These are phyloP conservation scores for Nerophis lumbriciformis DNA, from an alignment of 2,113 vertebrate species.

Conservation along the genomic window DNA sequence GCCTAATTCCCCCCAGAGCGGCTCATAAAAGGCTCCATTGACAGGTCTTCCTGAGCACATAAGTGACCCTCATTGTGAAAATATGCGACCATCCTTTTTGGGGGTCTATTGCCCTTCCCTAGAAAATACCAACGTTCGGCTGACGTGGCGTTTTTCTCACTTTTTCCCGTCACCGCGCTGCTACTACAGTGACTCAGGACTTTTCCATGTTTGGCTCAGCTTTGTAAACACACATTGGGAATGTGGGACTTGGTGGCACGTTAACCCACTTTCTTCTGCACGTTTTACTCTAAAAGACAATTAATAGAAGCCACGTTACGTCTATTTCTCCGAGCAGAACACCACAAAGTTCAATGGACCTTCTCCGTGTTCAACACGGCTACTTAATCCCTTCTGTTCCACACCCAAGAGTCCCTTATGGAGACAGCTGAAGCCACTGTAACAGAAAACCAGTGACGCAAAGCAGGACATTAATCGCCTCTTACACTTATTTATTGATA, in stretches of 20 bases:
- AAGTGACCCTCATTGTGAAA: conserved; percentile 65
- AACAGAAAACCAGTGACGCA: conserved; percentile 61
- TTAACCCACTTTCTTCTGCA: background rate
- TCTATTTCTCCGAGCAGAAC: background rate
- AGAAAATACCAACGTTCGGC: conserved; percentile 63
- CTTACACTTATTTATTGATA: conserved; percentile 64
- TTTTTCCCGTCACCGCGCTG: conserved; percentile 48
- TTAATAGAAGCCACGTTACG: background rate
- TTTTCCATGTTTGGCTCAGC: conserved; percentile 32
- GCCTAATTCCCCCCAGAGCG: conserved; percentile 63
- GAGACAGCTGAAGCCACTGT: conserved; percentile 47
- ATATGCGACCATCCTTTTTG: conserved; percentile 48
- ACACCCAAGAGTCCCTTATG: conserved; percentile 45
- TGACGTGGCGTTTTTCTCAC: conserved; percentile 56
- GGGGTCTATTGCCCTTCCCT: conserved; percentile 45
- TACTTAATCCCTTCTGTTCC: conserved; percentile 59
- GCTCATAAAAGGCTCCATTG: conserved; percentile 68
- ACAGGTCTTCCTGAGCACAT: conserved; percentile 66
- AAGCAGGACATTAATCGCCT: conserved; percentile 49
- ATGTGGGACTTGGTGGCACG: background rate
- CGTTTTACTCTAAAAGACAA: background rate
- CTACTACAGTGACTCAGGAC: conserved; percentile 51
- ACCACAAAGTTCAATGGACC: background rate
- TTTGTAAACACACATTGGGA: conserved; percentile 60
- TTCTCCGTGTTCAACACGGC: conserved; percentile 35